phyloP scores from a whole-genome alignment of 2,797 vertebrate genomes.

The Cebuella pygmaea region DNA sequence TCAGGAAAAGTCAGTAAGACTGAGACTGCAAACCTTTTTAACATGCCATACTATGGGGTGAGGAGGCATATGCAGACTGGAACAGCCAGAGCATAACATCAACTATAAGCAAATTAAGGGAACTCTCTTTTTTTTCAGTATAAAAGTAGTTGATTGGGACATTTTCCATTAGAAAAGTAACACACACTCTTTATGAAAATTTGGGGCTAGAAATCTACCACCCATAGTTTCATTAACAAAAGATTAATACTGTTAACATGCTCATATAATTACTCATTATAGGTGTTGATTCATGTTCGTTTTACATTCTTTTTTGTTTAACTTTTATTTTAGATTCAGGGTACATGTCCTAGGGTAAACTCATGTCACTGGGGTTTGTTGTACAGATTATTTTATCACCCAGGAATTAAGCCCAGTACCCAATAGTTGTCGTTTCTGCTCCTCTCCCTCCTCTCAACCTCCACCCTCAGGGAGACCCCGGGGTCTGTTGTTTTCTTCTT shows the following conservation, averaged over 20 bases:
- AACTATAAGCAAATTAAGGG: not conserved
- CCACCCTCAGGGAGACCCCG: not conserved
- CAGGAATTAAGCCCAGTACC: not conserved
- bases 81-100: too few species aligned
- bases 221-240: not conserved
- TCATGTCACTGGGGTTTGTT: not conserved
- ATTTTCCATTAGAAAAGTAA: not conserved
- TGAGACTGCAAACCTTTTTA: not conserved
- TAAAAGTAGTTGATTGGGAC: not conserved
- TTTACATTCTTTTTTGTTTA: not conserved
- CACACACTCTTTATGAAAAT: not conserved
- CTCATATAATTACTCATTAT: not conserved
- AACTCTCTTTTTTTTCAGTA: not conserved
- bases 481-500: not conserved
- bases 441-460: not conserved
- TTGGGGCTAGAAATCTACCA: not conserved
- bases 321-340: not conserved
- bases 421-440: not conserved
- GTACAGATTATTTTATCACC: not conserved
- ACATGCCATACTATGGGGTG: accelerated
- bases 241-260: not conserved
- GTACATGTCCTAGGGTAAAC: not conserved
- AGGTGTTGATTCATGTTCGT: not conserved
- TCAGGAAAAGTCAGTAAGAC: not conserved
- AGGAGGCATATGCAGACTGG: not conserved